Evolutionary conservation across 1,140 invertebrate species (phyloP).

Genomic region (Geopemphigus sp.): DNA sequence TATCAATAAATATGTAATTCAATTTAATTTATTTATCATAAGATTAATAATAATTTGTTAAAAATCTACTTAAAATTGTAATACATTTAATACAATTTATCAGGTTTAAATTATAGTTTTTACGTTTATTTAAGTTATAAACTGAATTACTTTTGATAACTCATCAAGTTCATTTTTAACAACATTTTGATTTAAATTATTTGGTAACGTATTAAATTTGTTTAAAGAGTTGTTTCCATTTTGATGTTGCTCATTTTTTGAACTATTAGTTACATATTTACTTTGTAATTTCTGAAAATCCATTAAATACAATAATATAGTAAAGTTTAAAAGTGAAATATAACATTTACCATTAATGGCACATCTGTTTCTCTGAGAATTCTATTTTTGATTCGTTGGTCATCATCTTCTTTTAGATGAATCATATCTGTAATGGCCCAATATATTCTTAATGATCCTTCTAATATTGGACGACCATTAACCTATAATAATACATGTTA

Average conservation of each 20-base stretch:
- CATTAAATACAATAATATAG: not conserved
- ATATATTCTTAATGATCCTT: conserved; percentile 76
- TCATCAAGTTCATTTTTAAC: conserved; percentile 71
- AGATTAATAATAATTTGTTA: not conserved
- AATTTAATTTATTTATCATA: not conserved
- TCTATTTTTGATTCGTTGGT: conserved; percentile 61
- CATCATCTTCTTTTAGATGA: conserved; percentile 82
- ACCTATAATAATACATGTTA: conserved; percentile 61
- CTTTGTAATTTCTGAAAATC: conserved; percentile 41
- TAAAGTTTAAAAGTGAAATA: not conserved
- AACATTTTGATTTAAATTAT: conserved; percentile 67
- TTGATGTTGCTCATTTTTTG: conserved; percentile 29
- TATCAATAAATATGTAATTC: not conserved
- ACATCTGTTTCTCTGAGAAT: conserved; percentile 24
- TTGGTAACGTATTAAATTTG: conserved; percentile 65
- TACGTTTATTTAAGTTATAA: not conserved
- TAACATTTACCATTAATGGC: conserved; percentile 10
- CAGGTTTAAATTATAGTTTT: not conserved
- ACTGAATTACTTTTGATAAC: conserved; percentile 60
- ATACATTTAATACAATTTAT: not conserved
- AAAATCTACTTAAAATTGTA: not conserved
- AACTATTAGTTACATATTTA: conserved; percentile 44
- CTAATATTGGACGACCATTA: conserved; percentile 74
- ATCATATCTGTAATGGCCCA: conserved; percentile 83
- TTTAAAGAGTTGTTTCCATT: conserved; percentile 51